Conservation (phyloP, 2,888 invertebrate species). For the Brachycybe producta region DNA sequence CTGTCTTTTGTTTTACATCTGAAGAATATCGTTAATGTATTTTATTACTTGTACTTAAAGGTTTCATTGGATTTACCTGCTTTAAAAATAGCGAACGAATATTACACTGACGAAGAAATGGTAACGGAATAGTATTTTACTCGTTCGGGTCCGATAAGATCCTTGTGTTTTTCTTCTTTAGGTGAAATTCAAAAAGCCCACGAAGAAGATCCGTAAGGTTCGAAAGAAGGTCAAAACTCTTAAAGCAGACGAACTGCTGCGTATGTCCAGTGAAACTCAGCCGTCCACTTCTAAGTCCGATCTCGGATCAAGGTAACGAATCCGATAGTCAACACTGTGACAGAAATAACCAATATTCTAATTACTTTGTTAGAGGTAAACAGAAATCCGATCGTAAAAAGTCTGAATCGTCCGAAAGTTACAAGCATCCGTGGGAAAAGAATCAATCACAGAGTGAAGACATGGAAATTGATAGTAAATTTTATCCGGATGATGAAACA, state of each 20-base stretch:
- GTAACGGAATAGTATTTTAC: constrained; percentile 27
- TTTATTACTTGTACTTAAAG: constrained; percentile 24
- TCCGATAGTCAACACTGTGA: not conserved
- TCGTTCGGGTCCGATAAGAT: not conserved
- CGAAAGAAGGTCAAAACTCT: constrained; percentile 45
- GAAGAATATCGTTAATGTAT: constrained; percentile 10
- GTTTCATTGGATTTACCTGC: constrained; percentile 59
- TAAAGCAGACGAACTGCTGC: constrained; percentile 57
- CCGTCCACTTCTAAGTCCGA: not conserved
- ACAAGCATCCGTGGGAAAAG: not conserved
- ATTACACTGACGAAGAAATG: constrained; percentile 70
- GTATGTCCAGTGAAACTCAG: not conserved
- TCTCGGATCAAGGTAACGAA: constrained; percentile 16
- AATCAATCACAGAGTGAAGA: constrained; percentile 9
- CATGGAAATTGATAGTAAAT: constrained; percentile 15
- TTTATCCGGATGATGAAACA: too few species aligned
- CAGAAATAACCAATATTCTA: not conserved
- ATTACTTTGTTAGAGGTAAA: not conserved
- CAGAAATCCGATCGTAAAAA: not conserved
- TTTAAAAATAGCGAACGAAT: constrained; percentile 68
- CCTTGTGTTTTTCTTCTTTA: constrained; percentile 19
- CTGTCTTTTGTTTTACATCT: constrained; percentile 35
- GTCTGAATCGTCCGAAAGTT: not conserved
- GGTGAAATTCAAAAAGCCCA: constrained; percentile 77
- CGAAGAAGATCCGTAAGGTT: constrained; percentile 49